Evolutionary conservation across 2,888 invertebrate genomes (phyloP).

Genomic region (Orchesellides sinensis): DNA sequence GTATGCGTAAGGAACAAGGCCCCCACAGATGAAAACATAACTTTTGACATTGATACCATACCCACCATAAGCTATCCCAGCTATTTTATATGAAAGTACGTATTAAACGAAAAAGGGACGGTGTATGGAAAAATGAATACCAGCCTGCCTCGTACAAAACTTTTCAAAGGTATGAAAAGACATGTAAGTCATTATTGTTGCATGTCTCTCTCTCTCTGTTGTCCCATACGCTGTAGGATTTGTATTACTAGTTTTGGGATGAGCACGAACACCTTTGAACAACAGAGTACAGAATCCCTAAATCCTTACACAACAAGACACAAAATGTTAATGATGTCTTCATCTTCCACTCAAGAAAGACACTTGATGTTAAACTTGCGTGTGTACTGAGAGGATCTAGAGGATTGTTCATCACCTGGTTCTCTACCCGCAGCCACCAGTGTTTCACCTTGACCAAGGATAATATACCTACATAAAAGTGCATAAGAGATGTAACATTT

Average conservation of each 20-base stretch:
- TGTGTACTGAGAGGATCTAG: background rate
- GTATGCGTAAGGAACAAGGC: slow-evolving; percentile 8
- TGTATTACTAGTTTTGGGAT: slow-evolving; percentile 24
- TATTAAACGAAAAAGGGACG: slow-evolving; percentile 25
- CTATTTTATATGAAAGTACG: slow-evolving; percentile 25
- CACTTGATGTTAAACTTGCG: background rate
- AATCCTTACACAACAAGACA: slow-evolving; percentile 51
- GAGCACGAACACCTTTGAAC: slow-evolving; percentile 60
- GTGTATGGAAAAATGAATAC: background rate
- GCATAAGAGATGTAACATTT: background rate
- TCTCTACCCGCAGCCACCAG: background rate
- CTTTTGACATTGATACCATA: slow-evolving; percentile 56
- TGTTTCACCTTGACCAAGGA: slow-evolving; percentile 14
- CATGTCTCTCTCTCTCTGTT: slow-evolving; percentile 19
- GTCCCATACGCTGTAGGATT: slow-evolving; percentile 29
- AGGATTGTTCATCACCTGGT: background rate
- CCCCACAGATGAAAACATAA: slow-evolving; percentile 56
- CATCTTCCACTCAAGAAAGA: slow-evolving; percentile 7
- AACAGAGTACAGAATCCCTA: slow-evolving; percentile 50
- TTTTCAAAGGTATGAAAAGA: background rate
- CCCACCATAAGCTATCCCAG: too few relatives aligned
- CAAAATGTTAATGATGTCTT: slow-evolving; percentile 66
- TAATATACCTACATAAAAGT: background rate
- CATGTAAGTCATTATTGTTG: background rate
- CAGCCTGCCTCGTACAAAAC: background rate